Base-by-base conservation (phyloP, 2,888 invertebrate genomes). In the Oscheius onirici region DNA sequence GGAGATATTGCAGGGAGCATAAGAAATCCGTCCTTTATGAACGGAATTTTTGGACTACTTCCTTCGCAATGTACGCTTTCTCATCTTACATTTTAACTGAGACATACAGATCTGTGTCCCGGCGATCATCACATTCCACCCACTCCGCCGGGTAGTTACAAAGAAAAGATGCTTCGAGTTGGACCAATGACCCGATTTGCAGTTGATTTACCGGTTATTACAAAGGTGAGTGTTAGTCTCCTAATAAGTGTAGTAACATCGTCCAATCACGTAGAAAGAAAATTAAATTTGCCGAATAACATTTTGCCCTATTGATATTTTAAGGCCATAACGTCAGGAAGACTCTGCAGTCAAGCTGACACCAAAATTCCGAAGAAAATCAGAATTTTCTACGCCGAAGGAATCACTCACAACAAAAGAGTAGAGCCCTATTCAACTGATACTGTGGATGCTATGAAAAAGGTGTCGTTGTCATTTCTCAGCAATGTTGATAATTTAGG, bases 1-100 rank as follows among this genome's bases (percentile, higher is more conserved):
- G 55, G 68, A 24, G 68, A 68, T 24, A 49, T 68, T 2, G 68
- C 43, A 10, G 68, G 68, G 17, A 68, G 68, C 26, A 57, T 68
- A 17, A 20, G 68, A 17, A 57, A 55, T 17, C 68, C 68, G 1
- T 20, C 43, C 5, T 68, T 68, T 43, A 17, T 34, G 17, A 46
- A 49, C 24, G 68, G 68, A 41, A 22, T 68, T 15, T 68, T 68
- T 49, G 68, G 68, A 15, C 22, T 57, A 5, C 26, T 68, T 2
- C n/a, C 22, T 13, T 57, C 68, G 24, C 68, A 55, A 22, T 40
- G 55, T 44, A 57, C 22, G 20, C 3, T 52, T 20, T 13, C 24
- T 55, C n/a, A 15, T 20, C 26, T 15, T 20, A 8, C n/a, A 20
- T n/a, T n/a, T n/a, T n/a, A n/a, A n/a, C n/a, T n/a, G n/a, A 24